Evolutionary conservation across 2,113 vertebrate genomes (phyloP), one percentile per base, ranked within the genome.

Genomic region (Arvicanthis niloticus): DNA sequence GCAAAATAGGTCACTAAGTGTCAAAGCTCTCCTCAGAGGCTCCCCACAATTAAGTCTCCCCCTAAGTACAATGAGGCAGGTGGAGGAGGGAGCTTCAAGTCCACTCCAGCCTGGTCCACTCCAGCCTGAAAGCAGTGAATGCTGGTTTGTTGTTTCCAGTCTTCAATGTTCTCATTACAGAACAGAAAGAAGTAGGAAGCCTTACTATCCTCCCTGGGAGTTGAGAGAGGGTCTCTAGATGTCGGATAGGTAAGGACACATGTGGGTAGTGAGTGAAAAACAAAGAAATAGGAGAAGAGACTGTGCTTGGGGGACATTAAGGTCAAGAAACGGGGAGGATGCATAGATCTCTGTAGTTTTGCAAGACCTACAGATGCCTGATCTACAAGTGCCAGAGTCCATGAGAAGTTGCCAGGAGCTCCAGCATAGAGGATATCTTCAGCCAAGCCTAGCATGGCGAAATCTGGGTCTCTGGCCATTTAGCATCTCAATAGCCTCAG

Each of bases 1-100:
- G 40, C 56, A 75, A 56, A 91, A 26, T 51, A 95, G 94, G 87
- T 82, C 78, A 76, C n/a, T 96, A 67, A 92, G 82, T 84, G 56
- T 78, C 37, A 37, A 15, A 10, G 34, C 26, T 37, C 89, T n/a
- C 22, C 26, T 42, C 1, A 0, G 60, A 89, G 51, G 56, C 29
- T 0, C 51, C 37, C 51, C 45, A 5, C 80, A 91, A 93, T 48
- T 75, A 88, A 77, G 22, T 58, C 24, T 17, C 26, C 34, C 29
- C 7, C 34, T 5, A 3, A 48, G 58, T 24, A 19, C 26, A 65
- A 26, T 0, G 92, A 78, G 31, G 37, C 17, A 67, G 75, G 58
- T 4, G 3, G 58, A 26, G 37, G 21, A 82, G 48, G 40, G 21
- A 67, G n/a, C 1, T 7, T 2, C 37, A 0, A 0, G 17, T 56